Conservation (phyloP, 2,888 invertebrate genomes). For the Dinocampus coccinellae region DNA sequence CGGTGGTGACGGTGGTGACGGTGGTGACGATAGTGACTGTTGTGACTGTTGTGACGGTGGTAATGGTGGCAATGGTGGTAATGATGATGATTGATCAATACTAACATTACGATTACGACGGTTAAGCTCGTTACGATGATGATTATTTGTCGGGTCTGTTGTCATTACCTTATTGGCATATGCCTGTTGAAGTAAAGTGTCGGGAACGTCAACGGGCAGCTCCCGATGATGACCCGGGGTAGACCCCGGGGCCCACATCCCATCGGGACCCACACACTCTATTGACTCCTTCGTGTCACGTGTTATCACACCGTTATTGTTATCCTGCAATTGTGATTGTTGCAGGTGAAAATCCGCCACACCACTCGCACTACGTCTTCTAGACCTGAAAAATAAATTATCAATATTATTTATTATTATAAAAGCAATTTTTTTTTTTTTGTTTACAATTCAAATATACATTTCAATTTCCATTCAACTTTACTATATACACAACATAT, state of each 20-base stretch:
- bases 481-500: no score
- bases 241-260: slow-evolving; percentile 67
- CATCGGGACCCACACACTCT: slow-evolving; percentile 69
- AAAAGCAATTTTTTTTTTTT: no score
- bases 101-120: slow-evolving; percentile 18
- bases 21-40: no score
- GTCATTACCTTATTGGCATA: slow-evolving; percentile 70
- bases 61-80: slow-evolving; percentile 55
- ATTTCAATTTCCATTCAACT: not conserved
- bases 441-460: no score
- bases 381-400: slow-evolving; percentile 74
- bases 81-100: slow-evolving; percentile 39
- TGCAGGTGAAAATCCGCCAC: slow-evolving; percentile 84
- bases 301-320: slow-evolving; percentile 69
- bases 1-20: slow-evolving; percentile 39
- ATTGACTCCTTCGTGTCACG: slow-evolving; percentile 50
- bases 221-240: slow-evolving; percentile 88
- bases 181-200: slow-evolving; percentile 72
- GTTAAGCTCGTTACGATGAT: slow-evolving; percentile 49
- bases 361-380: slow-evolving; percentile 84
- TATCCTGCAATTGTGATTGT: slow-evolving; percentile 75
- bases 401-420: no score
- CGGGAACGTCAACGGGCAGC: slow-evolving; percentile 99
- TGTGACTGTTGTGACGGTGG: no score
- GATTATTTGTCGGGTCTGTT: slow-evolving; percentile 56